Conservation (phyloP, 2,888 invertebrate species). For the Caenorhabditis sp. region DNA sequence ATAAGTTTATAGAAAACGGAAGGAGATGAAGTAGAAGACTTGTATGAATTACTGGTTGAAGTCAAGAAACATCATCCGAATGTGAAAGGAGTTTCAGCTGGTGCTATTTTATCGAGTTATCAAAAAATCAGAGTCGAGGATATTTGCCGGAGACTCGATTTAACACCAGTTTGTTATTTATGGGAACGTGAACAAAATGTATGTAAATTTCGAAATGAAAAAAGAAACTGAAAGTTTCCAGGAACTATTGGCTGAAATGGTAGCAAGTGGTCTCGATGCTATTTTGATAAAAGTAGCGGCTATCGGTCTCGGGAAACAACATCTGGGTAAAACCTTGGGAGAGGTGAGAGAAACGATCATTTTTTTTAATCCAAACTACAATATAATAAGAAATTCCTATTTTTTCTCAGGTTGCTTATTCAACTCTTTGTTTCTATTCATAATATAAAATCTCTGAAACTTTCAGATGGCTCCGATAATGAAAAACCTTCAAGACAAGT, state of each 20-base stretch:
- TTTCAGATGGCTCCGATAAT: slow-evolving; percentile 86
- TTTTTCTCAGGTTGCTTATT: no score
- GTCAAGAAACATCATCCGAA: slow-evolving; percentile 77
- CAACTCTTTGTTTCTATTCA: no score
- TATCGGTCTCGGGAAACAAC: slow-evolving; percentile 82
- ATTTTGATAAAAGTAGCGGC: slow-evolving; percentile 95
- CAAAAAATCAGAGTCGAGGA: slow-evolving; percentile 86
- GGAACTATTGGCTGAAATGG: slow-evolving; percentile 94
- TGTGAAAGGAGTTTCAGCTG: slow-evolving; percentile 86
- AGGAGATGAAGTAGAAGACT: slow-evolving; percentile 95
- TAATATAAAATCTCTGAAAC: no score
- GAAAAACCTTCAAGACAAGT: slow-evolving; percentile 87
- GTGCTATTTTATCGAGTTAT: slow-evolving; percentile 97
- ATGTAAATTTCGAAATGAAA: slow-evolving; percentile 4
- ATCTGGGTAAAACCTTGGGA: slow-evolving; percentile 62
- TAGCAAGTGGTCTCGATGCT: slow-evolving; percentile 87
- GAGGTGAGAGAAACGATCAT: slow-evolving; percentile 48
- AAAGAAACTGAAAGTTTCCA: slow-evolving; percentile 71
- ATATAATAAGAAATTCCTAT: no score
- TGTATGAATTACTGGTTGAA: slow-evolving; percentile 82
- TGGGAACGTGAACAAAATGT: slow-evolving; percentile 89
- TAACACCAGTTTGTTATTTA: slow-evolving; percentile 88
- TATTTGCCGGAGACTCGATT: slow-evolving; percentile 83
- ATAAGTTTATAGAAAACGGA: slow-evolving; percentile 74
- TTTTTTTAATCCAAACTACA: background rate